Conservation (phyloP, 2,888 invertebrate genomes). For the Pollenia angustigena region DNA sequence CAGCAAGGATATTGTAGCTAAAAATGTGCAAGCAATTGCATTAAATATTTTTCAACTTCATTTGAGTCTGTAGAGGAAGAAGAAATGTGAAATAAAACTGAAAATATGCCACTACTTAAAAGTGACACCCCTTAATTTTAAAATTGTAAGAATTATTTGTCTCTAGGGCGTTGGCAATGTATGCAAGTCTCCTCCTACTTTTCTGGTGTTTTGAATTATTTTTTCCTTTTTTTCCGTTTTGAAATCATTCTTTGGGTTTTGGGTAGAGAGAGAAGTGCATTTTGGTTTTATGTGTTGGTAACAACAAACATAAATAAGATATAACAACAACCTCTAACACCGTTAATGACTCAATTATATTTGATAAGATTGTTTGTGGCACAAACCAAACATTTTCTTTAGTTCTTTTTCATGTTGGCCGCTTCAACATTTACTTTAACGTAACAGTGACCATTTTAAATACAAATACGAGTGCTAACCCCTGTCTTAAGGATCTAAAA, state of each 20-base stretch:
- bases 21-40: slow-evolving; percentile 17
- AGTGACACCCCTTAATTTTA: slow-evolving; percentile 65
- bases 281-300: slow-evolving; percentile 7
- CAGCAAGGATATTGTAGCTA: slow-evolving; percentile 40
- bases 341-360: slow-evolving; percentile 72
- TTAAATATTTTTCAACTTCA: not conserved
- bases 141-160: slow-evolving; percentile 70
- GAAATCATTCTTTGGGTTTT: not conserved
- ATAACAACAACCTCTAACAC: slow-evolving; percentile 61
- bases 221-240: slow-evolving; percentile 19
- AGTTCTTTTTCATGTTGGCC: slow-evolving; percentile 15
- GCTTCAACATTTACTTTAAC: not conserved
- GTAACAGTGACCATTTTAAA: slow-evolving; percentile 12
- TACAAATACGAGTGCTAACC: not conserved
- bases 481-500: slow-evolving; percentile 15
- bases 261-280: not conserved
- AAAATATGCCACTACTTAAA: slow-evolving; percentile 56
- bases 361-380: slow-evolving; percentile 59
- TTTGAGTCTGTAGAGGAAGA: slow-evolving; percentile 44
- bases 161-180: slow-evolving; percentile 70
- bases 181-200: slow-evolving; percentile 62
- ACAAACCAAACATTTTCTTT: not conserved
- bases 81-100: slow-evolving; percentile 68
- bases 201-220: slow-evolving; percentile 48
- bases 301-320: slow-evolving; percentile 36